Base-by-base conservation (phyloP, 2,797 vertebrate genomes). In the Falco cherrug region DNA sequence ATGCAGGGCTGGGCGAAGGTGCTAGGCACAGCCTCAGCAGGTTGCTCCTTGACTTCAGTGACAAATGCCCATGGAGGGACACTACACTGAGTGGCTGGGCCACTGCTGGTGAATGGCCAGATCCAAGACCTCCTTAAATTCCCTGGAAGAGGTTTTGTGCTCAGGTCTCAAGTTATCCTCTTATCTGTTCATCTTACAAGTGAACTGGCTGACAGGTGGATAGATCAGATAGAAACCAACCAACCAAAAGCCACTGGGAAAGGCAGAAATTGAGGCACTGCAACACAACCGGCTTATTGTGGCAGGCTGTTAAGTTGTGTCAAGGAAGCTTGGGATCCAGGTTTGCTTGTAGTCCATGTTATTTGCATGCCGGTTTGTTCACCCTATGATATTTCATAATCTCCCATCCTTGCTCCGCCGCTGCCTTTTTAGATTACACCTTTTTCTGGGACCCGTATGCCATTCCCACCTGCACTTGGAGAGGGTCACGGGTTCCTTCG, bases 1-100 rank as follows among this genome's bases (percentile, higher is more conserved):
- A 0, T n/a, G 29, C 24, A 47, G 50, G 29, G 25, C 29, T 48
- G n/a, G 39, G 33, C 2, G 0, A 53, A 74, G 14, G 54, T 33
- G 37, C 51, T 0, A 0, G 67, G 15, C 39, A 59, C 25, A 50
- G 43, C 11, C 31, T 74, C 1, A 1, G 24, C 50, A 64, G 56
- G 17, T 47, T 73, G 31, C 18, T 48, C 17, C 50, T 48, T 74
- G 67, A 29, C 45, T 83, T 74, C 37, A 59, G 45, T 51, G 67
- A 63, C n/a, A 74, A 43, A 57, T 0, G 0, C 31, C n/a, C 48
- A 33, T 13, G 35, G 21, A 74, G 4, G 10, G 16, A 18, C 37
- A 35, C n/a, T 39, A 21, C 33, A 10, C 4, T 33, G 28, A 51
- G 33, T 0, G 0, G 18, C 37, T 57, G 24, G 48, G 28, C 43